Evolutionary conservation across 2,113 vertebrate genomes (phyloP).

Genomic region (Lepidothrix coronata): DNA sequence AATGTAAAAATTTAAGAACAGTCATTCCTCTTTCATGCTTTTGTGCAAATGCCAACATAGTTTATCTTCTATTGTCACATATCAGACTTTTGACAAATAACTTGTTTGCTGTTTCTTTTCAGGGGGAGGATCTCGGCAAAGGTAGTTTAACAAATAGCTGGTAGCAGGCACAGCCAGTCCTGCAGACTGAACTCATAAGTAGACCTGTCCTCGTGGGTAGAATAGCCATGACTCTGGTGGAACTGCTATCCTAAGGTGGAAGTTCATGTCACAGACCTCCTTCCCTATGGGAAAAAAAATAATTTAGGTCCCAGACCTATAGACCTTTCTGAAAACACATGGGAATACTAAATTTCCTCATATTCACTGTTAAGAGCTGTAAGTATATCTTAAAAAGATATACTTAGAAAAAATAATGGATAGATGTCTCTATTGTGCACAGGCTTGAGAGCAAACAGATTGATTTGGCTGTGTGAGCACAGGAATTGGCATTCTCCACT

Average conservation of each 20-base stretch:
- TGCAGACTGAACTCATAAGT: neutral
- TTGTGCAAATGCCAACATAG: neutral
- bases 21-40: neutral
- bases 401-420: neutral
- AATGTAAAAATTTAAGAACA: constrained; percentile 49
- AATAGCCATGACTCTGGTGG: neutral
- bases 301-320: neutral
- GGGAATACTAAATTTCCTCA: neutral
- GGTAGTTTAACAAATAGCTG: neutral
- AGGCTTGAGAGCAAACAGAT: neutral
- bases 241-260: neutral
- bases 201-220: neutral
- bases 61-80: neutral
- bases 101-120: neutral
- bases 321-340: neutral
- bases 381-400: neutral
- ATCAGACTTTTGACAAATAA: neutral
- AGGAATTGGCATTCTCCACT: neutral
- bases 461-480: neutral
- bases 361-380: neutral
- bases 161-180: neutral
- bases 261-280: neutral
- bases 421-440: neutral
- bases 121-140: neutral
- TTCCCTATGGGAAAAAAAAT: neutral